Conservation (phyloP, 2,888 invertebrate genomes). For the Tolmerus cingulatus region DNA sequence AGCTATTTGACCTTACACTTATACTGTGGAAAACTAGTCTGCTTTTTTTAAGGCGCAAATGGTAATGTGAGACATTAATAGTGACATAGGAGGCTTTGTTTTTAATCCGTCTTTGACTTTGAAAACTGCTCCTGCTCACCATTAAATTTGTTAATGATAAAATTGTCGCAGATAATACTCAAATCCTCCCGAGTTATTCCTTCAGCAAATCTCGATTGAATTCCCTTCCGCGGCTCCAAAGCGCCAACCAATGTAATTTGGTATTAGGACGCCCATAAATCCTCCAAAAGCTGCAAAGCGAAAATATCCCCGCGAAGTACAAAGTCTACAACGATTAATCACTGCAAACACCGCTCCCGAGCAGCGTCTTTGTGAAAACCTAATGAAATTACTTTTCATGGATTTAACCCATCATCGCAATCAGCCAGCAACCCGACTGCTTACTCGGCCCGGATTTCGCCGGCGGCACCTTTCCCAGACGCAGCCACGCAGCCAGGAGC, state of each 20-base stretch:
- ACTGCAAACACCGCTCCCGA: not conserved
- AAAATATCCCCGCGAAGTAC: not conserved
- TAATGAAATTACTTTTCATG: constrained; percentile 40
- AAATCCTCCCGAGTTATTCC: not conserved
- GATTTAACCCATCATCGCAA: constrained; percentile 19
- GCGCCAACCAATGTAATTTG: not conserved
- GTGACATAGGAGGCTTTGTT: too few species aligned
- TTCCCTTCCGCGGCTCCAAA: not conserved
- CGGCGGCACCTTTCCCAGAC: not conserved
- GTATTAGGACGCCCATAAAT: not conserved
- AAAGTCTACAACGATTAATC: constrained; percentile 6
- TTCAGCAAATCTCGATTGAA: not conserved
- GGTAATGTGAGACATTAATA: not conserved
- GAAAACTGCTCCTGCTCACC: not conserved
- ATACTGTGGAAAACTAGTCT: too few species aligned
- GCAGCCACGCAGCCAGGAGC: not conserved
- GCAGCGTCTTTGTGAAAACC: constrained; percentile 2
- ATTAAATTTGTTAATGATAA: not conserved
- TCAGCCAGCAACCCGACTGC: not conserved
- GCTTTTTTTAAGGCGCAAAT: too few species aligned
- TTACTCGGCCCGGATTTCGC: not conserved
- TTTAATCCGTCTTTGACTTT: too few species aligned
- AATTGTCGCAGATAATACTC: not conserved
- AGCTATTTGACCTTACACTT: not conserved
- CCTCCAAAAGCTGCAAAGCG: not conserved